Evolutionary conservation across 2,888 invertebrate species (phyloP).

Genomic region (Quadroppia sp.): DNA sequence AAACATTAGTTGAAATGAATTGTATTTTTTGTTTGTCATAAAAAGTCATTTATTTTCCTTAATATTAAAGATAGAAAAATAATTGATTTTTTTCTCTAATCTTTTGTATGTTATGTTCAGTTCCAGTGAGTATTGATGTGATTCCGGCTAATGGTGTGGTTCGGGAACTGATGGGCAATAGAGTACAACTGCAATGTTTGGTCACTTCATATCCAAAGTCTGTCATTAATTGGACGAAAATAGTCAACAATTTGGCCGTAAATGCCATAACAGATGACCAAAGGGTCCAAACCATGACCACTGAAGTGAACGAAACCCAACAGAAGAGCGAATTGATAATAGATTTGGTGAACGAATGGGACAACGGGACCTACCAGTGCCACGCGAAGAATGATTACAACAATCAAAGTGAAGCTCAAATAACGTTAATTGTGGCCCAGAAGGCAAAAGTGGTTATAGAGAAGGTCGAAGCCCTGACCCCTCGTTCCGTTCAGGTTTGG

Average conservation of each 20-base stretch:
- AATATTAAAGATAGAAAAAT: no score
- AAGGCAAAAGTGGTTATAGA: constrained; percentile 45
- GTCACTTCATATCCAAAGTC: constrained; percentile 44
- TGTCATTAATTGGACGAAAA: constrained; percentile 44
- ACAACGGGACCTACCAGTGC: constrained; percentile 69
- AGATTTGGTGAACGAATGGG: constrained; percentile 61
- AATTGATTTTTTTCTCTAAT: no score
- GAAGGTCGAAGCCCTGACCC: constrained; percentile 41
- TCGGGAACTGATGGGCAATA: constrained; percentile 38
- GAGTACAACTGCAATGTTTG: constrained; percentile 45
- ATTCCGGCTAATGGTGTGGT: constrained; percentile 38
- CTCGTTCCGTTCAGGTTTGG: constrained; percentile 44
- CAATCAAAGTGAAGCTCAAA: constrained; percentile 42
- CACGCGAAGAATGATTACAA: constrained; percentile 51
- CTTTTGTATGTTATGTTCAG: constrained; percentile 23
- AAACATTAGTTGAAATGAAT: no score
- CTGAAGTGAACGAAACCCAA: constrained; percentile 29
- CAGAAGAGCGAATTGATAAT: constrained; percentile 60
- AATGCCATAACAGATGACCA: neutral
- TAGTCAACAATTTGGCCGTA: constrained; percentile 9
- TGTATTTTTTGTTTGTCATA: no score
- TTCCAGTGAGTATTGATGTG: constrained; percentile 46
- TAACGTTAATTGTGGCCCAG: constrained; percentile 45
- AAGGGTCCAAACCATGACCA: neutral
- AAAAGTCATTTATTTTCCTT: no score